Percentiles rank a stretch among this genome's conserved stretches.
Conservation (phyloP, 2,797 vertebrate genomes). For the Amblyopsis hoosieri region DNA sequence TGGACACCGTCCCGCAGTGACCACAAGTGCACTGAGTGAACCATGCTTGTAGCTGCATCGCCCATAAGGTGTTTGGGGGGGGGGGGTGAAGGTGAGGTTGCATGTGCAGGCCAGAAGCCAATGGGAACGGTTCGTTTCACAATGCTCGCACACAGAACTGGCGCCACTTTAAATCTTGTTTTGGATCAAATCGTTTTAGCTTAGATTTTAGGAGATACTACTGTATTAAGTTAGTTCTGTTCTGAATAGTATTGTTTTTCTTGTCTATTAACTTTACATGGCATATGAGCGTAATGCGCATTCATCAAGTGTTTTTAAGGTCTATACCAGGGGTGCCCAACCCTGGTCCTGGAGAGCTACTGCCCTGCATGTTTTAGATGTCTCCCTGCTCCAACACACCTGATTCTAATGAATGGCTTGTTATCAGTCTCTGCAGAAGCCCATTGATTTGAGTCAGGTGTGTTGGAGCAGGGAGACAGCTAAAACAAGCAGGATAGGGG, state of each 20-base stretch:
- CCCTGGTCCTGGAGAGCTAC: too few species aligned
- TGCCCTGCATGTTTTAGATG: too few species aligned
- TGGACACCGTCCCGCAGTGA: conserved; percentile 57
- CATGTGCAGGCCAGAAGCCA: conserved; percentile 2
- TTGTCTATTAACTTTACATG: conserved; percentile 6
- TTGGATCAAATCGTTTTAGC: conserved; percentile 6
- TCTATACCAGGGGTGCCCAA: not conserved
- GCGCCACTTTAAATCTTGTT: not conserved
- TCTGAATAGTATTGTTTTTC: not conserved
- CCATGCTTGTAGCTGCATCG: conserved; percentile 27
- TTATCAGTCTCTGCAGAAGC: too few species aligned
- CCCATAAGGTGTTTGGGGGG: conserved; percentile 44
- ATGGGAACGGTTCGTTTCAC: conserved; percentile 1
- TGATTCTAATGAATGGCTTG: too few species aligned
- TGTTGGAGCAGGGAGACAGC: too few species aligned
- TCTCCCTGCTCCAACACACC: too few species aligned
- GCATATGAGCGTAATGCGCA: not conserved
- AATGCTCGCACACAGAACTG: conserved; percentile 20
- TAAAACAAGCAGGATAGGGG: too few species aligned
- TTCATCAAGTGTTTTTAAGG: not conserved
- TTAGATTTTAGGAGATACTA: conserved; percentile 19
- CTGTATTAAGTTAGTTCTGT: conserved; percentile 7
- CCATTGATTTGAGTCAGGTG: too few species aligned
- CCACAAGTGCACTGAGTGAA: not conserved
- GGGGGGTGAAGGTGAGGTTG: too few species aligned